These are phyloP conservation scores for Chelon labrosus DNA, from an alignment of 2,797 vertebrate genomes.

Conservation along the genomic window DNA sequence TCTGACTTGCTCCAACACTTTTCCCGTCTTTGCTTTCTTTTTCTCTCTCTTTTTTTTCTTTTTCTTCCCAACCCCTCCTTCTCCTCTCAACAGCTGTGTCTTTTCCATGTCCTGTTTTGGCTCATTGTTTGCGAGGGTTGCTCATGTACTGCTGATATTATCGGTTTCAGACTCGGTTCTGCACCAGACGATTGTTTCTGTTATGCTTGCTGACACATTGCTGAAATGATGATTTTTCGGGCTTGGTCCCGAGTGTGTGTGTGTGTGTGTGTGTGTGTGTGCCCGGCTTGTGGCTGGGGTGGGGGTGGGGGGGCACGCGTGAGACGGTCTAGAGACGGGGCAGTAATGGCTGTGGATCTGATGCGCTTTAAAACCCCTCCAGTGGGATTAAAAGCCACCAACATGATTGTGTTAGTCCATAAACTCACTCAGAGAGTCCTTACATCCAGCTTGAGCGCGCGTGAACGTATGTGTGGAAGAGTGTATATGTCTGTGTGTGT, in stretches of 20 bases:
- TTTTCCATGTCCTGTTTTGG: conserved; percentile 70
- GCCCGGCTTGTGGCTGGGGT: conserved; percentile 47
- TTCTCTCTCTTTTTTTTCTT: conserved; percentile 1
- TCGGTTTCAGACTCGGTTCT: conserved; percentile 48
- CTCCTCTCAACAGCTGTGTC: conserved; percentile 60
- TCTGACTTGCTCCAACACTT: conserved; percentile 68
- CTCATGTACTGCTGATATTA: conserved; percentile 57
- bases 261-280: conserved; percentile 28
- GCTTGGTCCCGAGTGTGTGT: conserved; percentile 12
- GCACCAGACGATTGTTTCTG: conserved; percentile 54
- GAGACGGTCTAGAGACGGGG: conserved; percentile 60
- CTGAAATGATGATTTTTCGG: conserved; percentile 52
- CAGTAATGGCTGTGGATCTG: conserved; percentile 73
- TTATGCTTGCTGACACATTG: conserved; percentile 57
- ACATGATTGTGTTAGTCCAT: conserved; percentile 81
- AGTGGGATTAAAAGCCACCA: conserved; percentile 76
- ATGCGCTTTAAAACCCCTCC: conserved; percentile 72
- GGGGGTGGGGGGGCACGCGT: neutral
- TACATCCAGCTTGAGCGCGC: conserved; percentile 59
- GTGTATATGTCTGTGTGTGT: conserved; percentile 69
- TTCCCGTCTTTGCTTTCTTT: conserved; percentile 32
- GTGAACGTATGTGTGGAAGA: conserved; percentile 68
- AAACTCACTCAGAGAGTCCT: conserved; percentile 80
- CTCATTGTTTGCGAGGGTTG: conserved; percentile 58
- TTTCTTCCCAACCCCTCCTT: neutral